These are phyloP conservation scores for Eupithecia vulgata DNA, from an alignment of 2,888 invertebrate species.

Conservation along the genomic window DNA sequence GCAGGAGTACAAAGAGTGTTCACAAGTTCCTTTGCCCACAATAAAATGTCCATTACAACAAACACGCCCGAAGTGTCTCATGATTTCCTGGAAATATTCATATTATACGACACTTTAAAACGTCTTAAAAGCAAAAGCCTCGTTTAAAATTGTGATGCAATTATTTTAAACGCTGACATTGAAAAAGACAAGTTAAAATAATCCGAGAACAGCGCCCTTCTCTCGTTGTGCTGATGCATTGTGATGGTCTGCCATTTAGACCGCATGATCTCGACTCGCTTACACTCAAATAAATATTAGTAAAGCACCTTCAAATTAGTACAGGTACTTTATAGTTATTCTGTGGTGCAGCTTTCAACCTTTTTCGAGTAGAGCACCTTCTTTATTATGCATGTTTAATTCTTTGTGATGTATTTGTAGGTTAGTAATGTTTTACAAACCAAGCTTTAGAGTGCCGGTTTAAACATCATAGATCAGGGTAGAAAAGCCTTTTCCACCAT, in stretches of 20 bases:
- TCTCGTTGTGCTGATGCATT: slow-evolving; percentile 78
- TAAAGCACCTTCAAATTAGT: not conserved
- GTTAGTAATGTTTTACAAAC: not conserved
- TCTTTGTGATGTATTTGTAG: not conserved
- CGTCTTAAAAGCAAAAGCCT: slow-evolving; percentile 79
- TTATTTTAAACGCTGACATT: slow-evolving; percentile 84
- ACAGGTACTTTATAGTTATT: too few relatives aligned
- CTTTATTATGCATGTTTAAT: not conserved
- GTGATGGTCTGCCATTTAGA: slow-evolving; percentile 80
- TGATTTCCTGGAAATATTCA: slow-evolving; percentile 80
- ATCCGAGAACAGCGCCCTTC: slow-evolving; percentile 83
- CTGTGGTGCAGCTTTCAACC: not conserved
- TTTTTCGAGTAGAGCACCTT: not conserved
- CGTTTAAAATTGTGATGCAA: slow-evolving; percentile 84
- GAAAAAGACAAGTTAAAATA: slow-evolving; percentile 83
- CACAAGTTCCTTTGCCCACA: slow-evolving; percentile 15
- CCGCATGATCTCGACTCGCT: slow-evolving; percentile 63
- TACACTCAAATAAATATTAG: slow-evolving; percentile 6
- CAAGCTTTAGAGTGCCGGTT: not conserved
- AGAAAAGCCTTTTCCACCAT: not conserved
- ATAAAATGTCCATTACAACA: slow-evolving; percentile 38
- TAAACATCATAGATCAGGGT: not conserved
- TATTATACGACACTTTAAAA: slow-evolving; percentile 75
- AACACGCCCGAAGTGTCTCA: slow-evolving; percentile 58
- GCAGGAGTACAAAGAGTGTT: slow-evolving; percentile 4